Percentiles rank a stretch among this genome's conserved stretches.
These are phyloP conservation scores for Agrochola litura DNA, from an alignment of 2,888 invertebrate genomes.

Conservation along the genomic window DNA sequence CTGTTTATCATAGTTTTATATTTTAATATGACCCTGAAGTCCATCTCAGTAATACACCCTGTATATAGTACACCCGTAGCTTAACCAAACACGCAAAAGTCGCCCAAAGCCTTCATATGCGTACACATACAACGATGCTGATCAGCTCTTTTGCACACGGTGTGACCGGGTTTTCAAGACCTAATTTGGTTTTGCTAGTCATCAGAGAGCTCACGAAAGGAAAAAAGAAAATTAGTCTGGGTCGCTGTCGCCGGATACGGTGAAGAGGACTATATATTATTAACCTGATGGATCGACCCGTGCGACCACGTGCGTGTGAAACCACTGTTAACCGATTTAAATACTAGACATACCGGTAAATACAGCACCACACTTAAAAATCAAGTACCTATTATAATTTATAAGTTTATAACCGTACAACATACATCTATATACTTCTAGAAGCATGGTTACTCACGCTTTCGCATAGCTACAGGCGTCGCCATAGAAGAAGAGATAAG, in stretches of 20 bases:
- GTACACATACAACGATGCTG: too few relatives aligned
- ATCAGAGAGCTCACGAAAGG: too few relatives aligned
- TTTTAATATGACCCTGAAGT: not conserved
- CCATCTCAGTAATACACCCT: not conserved
- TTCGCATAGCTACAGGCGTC: slow-evolving; percentile 90
- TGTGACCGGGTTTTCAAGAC: too few relatives aligned
- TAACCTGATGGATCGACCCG: too few relatives aligned
- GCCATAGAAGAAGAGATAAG: slow-evolving; percentile 89
- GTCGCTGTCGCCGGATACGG: too few relatives aligned
- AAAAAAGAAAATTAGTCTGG: too few relatives aligned
- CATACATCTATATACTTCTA: slow-evolving; percentile 82
- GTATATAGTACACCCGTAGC: not conserved
- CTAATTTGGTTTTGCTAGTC: too few relatives aligned
- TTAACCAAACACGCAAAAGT: too few relatives aligned
- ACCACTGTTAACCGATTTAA: not conserved
- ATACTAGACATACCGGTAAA: slow-evolving; percentile 21
- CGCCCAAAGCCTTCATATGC: too few relatives aligned
- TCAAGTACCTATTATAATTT: slow-evolving; percentile 48
- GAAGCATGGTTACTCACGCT: slow-evolving; percentile 89
- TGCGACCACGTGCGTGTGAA: not conserved
- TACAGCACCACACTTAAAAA: slow-evolving; percentile 53
- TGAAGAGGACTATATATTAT: too few relatives aligned
- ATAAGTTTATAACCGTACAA: slow-evolving; percentile 73
- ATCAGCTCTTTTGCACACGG: too few relatives aligned
- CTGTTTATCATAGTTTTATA: too few relatives aligned